Base-by-base conservation (phyloP, 2,113 vertebrate genomes). In the Gobius niger region DNA sequence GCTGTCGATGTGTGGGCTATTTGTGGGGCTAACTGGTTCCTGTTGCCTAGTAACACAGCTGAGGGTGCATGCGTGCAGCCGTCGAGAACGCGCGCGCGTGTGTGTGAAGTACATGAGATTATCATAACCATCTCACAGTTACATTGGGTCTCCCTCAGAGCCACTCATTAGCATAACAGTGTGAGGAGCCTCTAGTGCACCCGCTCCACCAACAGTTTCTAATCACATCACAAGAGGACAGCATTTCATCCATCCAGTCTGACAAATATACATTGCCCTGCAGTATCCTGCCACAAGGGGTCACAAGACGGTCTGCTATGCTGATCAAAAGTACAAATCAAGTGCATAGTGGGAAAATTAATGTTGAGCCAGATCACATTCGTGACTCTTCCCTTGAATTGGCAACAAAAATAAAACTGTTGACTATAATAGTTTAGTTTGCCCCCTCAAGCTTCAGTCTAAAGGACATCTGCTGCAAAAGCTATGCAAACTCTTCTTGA, bases 21-120 rank as follows among this genome's bases (percentile, higher is more conserved):
- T 84, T 73, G 65, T 76, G 80, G 83, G 82, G 71, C 67, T 82
- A 84, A 84, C 66, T 12, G 77, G 70, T 83, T 87, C 80, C 67
- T 70, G 88, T 91, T 91, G 90, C 88, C 76, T 90, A 84, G 90
- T 89, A 89, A 91, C 90, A 83, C 84, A 82, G 82, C 84, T 81
- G 80, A 83, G 72, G 80, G 72, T 88, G 78, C 78, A 84, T 69
- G 65, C 78, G 84, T 69, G 65, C 74, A 79, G 76, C n/a, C 5
- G 79, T 83, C 76, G 65, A 83, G 63, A 68, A 72, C 70, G 77
- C 73, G 80, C 66, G 67, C 64, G 64, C 76, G 61, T 71, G 65
- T 80, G 19, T 24, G 60, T 82, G 65, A 78, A 90, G 84, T 83
- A 72, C 73, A 75, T 72, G 80, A 83, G 78, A 90, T 90, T 80